Evolutionary conservation across 35 echinoderm and acorn worm genomes (phyloP).

Genomic region (Heliocidaris tuberculata): DNA sequence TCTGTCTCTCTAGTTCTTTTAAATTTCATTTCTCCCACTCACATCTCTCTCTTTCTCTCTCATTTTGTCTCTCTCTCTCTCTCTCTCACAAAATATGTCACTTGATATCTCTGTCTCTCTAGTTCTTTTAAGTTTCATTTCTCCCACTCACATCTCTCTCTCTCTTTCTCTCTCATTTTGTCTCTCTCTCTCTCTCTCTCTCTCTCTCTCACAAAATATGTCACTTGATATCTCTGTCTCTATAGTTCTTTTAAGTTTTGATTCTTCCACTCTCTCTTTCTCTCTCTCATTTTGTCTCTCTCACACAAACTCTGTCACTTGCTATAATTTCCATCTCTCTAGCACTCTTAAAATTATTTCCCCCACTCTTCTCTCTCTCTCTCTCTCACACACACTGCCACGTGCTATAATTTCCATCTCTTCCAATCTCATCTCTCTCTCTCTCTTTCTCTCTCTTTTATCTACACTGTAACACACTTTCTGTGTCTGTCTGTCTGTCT

Average conservation of each 20-base stretch:
- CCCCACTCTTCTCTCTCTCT: no score
- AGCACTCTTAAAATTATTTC: no score
- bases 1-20: neutral
- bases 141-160: neutral
- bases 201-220: neutral
- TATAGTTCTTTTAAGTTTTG: no score
- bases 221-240: no score
- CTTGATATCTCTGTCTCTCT: neutral
- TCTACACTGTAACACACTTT: no score
- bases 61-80: neutral
- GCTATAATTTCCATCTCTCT: no score
- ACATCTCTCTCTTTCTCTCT: no score
- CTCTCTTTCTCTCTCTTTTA: neutral
- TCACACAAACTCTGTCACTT: no score
- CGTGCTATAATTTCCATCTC: no score
- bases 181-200: neutral
- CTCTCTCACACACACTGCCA: no score
- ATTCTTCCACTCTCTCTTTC: neutral
- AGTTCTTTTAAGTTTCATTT: no score
- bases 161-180: neutral
- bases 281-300: neutral
- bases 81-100: neutral
- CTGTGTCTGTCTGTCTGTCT: neutral
- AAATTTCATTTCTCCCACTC: neutral
- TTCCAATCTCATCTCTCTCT: neutral